Base-by-base conservation (phyloP, 1,140 invertebrate genomes). In the Bombus turneri region DNA sequence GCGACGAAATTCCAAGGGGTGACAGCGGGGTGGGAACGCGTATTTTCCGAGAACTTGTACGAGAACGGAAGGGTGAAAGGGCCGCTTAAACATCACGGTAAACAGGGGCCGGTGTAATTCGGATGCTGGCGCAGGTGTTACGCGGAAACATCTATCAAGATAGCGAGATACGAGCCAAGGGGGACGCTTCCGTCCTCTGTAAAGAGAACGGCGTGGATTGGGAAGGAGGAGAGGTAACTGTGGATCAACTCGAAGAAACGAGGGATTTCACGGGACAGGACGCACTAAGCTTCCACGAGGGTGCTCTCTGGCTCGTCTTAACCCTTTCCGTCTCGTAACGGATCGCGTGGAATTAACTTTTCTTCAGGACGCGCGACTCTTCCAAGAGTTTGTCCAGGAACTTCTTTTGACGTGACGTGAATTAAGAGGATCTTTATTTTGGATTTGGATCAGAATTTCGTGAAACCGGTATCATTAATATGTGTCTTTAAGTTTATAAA, bases 141-240 rank as follows among this genome's bases (percentile, higher is more conserved):
- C 82, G 87, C 88, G 89, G 92, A 94, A 94, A 94, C 94, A 95
- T 95, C 93, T 91, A 95, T 95, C 94, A 94, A 93, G 91, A 93
- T 91, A 86, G 91, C 78, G 89, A 90, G 90, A 94, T 93, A 92
- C 87, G 72, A 69, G 66, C 43, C 57, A 47, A 69, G 80, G 86
- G 75, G 71, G 72, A 25, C 71, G 39, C 25, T 18, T 43, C 79
- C 72, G 76, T 89, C 81, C 77, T 76, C 74, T 66, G 79, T n/a
- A 59, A 64, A 78, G 71, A 82, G 88, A 84, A 77, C 72, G 53
- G 75, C n/a, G 41, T 22, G 34, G 22, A 25, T 62, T n/a, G 59
- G 69, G 59, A 37, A 71, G 37, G 31, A 28, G 74, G 41, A 25
- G 53, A 8, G 74, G 81, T 64, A 43, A 22, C 34, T 73, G 77